Evolutionary conservation across 2,797 vertebrate genomes (phyloP).

Genomic region (Enteromius treurensis): DNA sequence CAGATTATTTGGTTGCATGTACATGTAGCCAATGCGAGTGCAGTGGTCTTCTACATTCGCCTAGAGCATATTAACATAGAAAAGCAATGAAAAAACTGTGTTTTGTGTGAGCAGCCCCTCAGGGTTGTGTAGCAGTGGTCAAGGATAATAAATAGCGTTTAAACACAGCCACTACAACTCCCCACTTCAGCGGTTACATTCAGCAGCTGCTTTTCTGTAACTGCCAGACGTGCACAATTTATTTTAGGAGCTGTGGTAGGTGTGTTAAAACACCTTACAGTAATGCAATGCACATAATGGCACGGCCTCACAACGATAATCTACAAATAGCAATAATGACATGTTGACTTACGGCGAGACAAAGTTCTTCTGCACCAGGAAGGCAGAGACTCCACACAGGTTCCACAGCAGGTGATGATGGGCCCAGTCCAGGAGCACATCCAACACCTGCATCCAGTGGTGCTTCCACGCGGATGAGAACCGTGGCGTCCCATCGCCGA

Average conservation of each 20-base stretch:
- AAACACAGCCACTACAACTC: background rate
- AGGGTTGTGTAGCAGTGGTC: background rate
- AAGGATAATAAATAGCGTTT: background rate
- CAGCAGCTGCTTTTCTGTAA: background rate
- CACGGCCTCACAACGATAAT: background rate
- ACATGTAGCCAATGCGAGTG: too few species aligned
- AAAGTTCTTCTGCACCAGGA: slow-evolving; percentile 92
- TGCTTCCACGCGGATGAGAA: slow-evolving; percentile 82
- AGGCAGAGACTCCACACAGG: slow-evolving; percentile 90
- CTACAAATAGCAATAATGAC: background rate
- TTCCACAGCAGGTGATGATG: slow-evolving; percentile 90
- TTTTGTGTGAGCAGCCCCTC: background rate
- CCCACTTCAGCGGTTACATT: background rate
- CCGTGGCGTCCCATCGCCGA: slow-evolving; percentile 83
- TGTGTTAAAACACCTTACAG: background rate
- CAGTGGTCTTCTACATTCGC: too few species aligned
- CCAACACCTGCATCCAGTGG: slow-evolving; percentile 77
- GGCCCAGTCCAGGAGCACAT: slow-evolving; percentile 88
- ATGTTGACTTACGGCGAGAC: slow-evolving; percentile 87
- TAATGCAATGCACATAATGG: background rate
- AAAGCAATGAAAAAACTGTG: background rate
- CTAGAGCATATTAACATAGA: too few species aligned
- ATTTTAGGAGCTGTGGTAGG: slow-evolving; percentile 22
- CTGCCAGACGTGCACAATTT: background rate
- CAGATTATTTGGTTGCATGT: too few species aligned